Evolutionary conservation across 2,113 vertebrate genomes (phyloP), one percentile per base, ranked within the genome.

Genomic region (Paedocypris sp.): DNA sequence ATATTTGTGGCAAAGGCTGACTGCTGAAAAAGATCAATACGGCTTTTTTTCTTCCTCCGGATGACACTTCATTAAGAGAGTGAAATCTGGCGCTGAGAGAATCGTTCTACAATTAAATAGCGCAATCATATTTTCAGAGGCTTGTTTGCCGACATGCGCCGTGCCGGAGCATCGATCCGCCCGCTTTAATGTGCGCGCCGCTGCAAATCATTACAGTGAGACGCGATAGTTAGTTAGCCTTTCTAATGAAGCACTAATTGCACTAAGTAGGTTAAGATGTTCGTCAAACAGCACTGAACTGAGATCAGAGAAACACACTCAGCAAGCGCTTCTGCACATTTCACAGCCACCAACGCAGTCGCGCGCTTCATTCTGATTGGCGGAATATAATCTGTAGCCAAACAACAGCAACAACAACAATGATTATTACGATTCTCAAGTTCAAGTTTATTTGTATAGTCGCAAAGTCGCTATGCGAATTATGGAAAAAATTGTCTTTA

Each of bases 11-110:
- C 91, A 90, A 91, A 94, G 91, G 88, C 90, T 92, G 91, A 96
- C 91, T 89, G 91, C 89, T 92, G 85, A 91, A 93, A 95, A 56
- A 97, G 97, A 98, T 98, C 94, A 97, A 98, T 98, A 98, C 90
- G 84, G 89, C 85, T 90, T 94, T 93, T 92, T 96, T 95, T 26
- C 33, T 49, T 64, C 45, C 58, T 59, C 41, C 33, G 46, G 91
- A 94, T 98, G 95, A 98, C 95, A 98, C 93, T 97, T 98, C 93
- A 98, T 98, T 98, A 98, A 93, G 90, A 92, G 92, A 96, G 96
- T 96, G 68, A 98, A 97, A 84, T 94, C 92, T 92, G 86, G 80
- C 89, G 91, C 91, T 94, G 91, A 93, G 81, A 91, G 90, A 93
- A 92, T 92, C 89, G 89, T 87, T 81, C 89, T 86, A 89, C 95